phyloP scores from a whole-genome alignment of 2,888 invertebrate species.

The Diarsia brunnea region DNA sequence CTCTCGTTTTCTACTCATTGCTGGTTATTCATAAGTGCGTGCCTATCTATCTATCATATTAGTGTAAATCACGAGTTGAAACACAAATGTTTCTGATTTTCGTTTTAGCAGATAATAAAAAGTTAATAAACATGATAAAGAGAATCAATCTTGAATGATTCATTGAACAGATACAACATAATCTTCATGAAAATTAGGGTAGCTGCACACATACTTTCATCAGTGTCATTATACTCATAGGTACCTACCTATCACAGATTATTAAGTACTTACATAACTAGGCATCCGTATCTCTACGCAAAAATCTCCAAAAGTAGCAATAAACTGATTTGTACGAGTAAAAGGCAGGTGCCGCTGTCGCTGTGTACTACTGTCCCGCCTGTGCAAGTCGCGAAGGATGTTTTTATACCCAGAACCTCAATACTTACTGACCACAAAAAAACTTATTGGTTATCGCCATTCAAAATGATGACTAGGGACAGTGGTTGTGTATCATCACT shows the following conservation, averaged over 20 bases:
- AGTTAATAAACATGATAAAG: conserved; percentile 8
- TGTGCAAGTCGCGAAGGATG: background rate
- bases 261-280: too few relatives aligned
- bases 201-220: background rate
- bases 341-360: too few relatives aligned
- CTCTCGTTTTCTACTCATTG: background rate
- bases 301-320: background rate
- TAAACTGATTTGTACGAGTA: too few relatives aligned
- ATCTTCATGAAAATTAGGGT: conserved; percentile 4
- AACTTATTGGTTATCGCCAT: too few relatives aligned
- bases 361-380: too few relatives aligned
- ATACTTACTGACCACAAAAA: too few relatives aligned
- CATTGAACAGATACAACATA: background rate
- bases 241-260: too few relatives aligned
- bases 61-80: background rate
- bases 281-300: background rate
- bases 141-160: conserved; percentile 22
- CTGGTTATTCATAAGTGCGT: background rate
- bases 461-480: too few relatives aligned
- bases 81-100: background rate
- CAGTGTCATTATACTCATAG: background rate
- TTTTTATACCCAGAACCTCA: background rate
- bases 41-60: background rate
- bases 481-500: too few relatives aligned
- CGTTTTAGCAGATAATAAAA: background rate